These are phyloP conservation scores for Corynorhinus townsendii DNA, from an alignment of 2,113 vertebrate genomes.

Conservation along the genomic window DNA sequence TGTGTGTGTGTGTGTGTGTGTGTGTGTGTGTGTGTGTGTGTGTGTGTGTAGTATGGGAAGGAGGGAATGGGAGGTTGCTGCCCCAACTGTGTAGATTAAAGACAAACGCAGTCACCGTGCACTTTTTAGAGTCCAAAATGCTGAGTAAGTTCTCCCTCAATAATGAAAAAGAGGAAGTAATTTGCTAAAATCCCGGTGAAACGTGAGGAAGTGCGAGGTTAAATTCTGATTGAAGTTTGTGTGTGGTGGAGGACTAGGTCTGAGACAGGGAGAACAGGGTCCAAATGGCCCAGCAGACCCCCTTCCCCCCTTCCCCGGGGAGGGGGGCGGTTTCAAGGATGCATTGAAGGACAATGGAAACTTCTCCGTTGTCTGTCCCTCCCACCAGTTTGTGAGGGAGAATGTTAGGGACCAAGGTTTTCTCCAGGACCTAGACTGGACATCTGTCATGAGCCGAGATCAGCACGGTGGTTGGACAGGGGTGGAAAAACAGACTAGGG, in stretches of 20 bases:
- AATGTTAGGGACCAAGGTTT: background rate
- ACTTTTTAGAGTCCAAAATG: background rate
- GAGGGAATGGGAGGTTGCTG: background rate
- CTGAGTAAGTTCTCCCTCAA: background rate
- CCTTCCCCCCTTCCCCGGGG: background rate
- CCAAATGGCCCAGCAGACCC: rapidly evolving
- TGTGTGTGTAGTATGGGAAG: background rate
- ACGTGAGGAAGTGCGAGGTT: background rate
- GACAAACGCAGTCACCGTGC: background rate
- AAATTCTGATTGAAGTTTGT: background rate
- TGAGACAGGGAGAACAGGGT: background rate
- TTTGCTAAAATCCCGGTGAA: background rate
- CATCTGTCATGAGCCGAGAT: background rate
- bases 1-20: background rate
- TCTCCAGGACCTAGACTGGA: background rate
- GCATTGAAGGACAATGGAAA: background rate
- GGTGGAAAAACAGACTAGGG: background rate
- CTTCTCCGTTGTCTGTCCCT: rapidly evolving
- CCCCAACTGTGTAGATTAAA: background rate
- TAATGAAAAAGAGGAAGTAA: background rate
- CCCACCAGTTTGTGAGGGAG: background rate
- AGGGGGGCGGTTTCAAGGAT: background rate
- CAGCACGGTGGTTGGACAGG: background rate
- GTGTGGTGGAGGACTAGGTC: background rate
- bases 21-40: background rate